phyloP scores from a whole-genome alignment of 2,888 invertebrate genomes.

The Rhimphoctona megacephalus region DNA sequence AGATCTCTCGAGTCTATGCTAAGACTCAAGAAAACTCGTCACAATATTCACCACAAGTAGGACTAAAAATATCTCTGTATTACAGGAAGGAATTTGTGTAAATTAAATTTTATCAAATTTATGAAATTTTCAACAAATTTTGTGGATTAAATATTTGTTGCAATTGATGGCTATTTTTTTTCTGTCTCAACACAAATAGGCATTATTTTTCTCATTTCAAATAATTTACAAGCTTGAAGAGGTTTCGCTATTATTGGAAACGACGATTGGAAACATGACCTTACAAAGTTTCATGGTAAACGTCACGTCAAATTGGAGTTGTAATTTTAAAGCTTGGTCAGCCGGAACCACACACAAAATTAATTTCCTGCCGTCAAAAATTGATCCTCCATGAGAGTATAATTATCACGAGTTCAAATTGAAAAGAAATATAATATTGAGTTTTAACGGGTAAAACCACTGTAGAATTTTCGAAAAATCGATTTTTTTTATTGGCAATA shows the following conservation, averaged over 20 bases:
- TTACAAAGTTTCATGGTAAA: constrained; percentile 42
- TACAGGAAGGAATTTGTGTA: background rate
- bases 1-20: background rate
- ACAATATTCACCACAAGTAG: background rate
- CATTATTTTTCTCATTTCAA: too few relatives aligned
- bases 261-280: constrained; percentile 16
- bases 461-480: too few relatives aligned
- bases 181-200: background rate
- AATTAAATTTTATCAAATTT: background rate
- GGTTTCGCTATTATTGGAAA: constrained; percentile 28
- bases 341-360: background rate
- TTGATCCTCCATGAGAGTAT: background rate
- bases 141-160: too few relatives aligned
- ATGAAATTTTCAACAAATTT: background rate
- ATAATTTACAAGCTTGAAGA: background rate
- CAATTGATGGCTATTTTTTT: too few relatives aligned
- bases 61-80: background rate
- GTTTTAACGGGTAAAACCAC: too few relatives aligned
- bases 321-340: constrained; percentile 19
- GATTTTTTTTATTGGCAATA: too few relatives aligned
- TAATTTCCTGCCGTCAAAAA: constrained; percentile 59
- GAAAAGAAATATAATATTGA: background rate
- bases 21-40: background rate
- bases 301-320: constrained; percentile 19
- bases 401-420: constrained; percentile 2